phyloP scores from a whole-genome alignment of 2,888 invertebrate species.

The Cantharis lateralis region DNA sequence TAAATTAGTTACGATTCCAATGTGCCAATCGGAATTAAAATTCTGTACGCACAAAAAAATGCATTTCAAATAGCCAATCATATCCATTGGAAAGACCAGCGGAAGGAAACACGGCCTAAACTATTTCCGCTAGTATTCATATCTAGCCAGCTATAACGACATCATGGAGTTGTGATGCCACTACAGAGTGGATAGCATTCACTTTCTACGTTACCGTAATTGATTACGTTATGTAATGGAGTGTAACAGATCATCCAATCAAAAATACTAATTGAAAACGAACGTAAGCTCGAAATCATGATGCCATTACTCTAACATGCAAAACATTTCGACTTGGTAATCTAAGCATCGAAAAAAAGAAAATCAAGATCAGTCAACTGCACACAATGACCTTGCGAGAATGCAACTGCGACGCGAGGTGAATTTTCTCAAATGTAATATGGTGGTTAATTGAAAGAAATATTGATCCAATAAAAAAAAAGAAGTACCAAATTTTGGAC shows the following conservation, averaged over 20 bases:
- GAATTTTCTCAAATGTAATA: background rate
- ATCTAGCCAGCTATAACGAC: slow-evolving; percentile 20
- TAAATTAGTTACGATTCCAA: background rate
- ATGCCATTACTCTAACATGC: background rate
- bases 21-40: background rate
- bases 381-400: background rate
- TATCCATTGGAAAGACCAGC: slow-evolving; percentile 8
- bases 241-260: slow-evolving; percentile 14
- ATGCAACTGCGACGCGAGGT: background rate
- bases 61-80: background rate
- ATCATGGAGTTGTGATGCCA: slow-evolving; percentile 4
- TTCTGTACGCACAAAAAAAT: background rate
- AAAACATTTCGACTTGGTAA: background rate
- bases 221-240: slow-evolving; percentile 23
- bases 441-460: no score
- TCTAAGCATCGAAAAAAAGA: background rate
- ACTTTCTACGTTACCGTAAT: slow-evolving; percentile 21
- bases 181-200: slow-evolving; percentile 1
- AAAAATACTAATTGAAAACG: background rate
- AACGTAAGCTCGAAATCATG: background rate
- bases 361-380: background rate
- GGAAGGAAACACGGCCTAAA: slow-evolving; percentile 33
- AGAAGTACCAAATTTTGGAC: no score
- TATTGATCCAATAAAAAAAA: no score
- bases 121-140: slow-evolving; percentile 27